Percentiles rank a stretch among this genome's conserved stretches.
Conservation (phyloP, 1,140 invertebrate genomes). For the Scylla paramamosain region DNA sequence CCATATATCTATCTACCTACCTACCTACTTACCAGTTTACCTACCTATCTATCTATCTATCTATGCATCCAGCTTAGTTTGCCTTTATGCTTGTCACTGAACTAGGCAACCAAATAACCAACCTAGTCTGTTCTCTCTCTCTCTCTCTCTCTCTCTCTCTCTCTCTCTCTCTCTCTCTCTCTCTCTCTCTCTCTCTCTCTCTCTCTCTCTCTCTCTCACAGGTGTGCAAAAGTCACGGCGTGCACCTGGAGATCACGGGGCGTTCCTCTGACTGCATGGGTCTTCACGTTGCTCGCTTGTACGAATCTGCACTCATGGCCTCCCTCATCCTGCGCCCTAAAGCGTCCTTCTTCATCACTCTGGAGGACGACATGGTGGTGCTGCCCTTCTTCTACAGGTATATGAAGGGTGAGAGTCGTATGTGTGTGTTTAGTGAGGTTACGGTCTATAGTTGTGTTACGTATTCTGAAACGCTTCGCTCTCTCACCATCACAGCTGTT, state of each 20-base stretch:
- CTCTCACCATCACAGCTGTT: no score
- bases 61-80: no score
- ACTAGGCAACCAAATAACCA: no score
- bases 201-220: constrained; percentile 24
- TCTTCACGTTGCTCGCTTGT: constrained; percentile 45
- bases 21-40: neutral
- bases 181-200: constrained; percentile 15
- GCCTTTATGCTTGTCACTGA: no score
- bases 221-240: constrained; percentile 63
- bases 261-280: constrained; percentile 61
- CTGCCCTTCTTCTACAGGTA: constrained; percentile 52
- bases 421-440: no score
- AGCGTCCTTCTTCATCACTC: constrained; percentile 28
- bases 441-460: no score
- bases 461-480: no score
- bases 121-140: neutral
- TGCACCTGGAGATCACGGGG: constrained; percentile 29
- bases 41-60: neutral
- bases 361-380: constrained; percentile 69
- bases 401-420: neutral
- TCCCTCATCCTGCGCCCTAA: constrained; percentile 58
- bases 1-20: constrained; percentile 37
- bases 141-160: neutral
- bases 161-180: neutral
- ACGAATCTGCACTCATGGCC: constrained; percentile 54